Percentiles rank a stretch among this genome's conserved stretches.
Conservation (phyloP, 2,113 vertebrate genomes). For the Cynoglossus semilaevis region DNA sequence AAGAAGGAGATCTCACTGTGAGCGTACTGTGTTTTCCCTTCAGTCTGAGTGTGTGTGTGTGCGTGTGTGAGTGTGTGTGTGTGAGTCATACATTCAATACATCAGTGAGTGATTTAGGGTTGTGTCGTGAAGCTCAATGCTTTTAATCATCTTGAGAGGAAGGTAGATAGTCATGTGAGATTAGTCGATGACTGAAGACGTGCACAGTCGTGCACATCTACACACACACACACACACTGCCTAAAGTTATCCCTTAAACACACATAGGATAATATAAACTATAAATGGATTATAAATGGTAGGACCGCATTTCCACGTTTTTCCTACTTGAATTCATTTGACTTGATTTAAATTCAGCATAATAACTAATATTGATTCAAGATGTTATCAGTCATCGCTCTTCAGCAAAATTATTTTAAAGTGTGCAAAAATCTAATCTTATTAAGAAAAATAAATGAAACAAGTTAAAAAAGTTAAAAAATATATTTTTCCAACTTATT, state of each 20-base stretch:
- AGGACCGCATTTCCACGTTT: too few relatives aligned
- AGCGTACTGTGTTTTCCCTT: neutral
- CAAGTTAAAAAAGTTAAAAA: too few relatives aligned
- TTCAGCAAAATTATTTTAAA: too few relatives aligned
- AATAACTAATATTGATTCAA: too few relatives aligned
- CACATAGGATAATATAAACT: neutral
- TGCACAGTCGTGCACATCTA: conserved; percentile 7
- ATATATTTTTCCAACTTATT: too few relatives aligned
- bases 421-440: too few relatives aligned
- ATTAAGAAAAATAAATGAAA: too few relatives aligned
- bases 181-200: conserved; percentile 22
- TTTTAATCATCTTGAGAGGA: conserved; percentile 64
- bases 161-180: conserved; percentile 42
- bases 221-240: conserved; percentile 11
- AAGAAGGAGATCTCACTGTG: neutral
- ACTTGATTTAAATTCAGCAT: too few relatives aligned
- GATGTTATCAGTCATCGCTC: too few relatives aligned
- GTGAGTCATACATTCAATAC: conserved; percentile 41
- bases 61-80: conserved; percentile 16
- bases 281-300: neutral
- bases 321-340: too few relatives aligned
- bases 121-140: conserved; percentile 48
- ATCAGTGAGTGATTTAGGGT: conserved; percentile 49
- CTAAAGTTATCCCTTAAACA: conserved; percentile 13
- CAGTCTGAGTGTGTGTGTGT: conserved; percentile 19